Conservation (phyloP, 2,113 vertebrate genomes). For the Prunella himalayana region DNA sequence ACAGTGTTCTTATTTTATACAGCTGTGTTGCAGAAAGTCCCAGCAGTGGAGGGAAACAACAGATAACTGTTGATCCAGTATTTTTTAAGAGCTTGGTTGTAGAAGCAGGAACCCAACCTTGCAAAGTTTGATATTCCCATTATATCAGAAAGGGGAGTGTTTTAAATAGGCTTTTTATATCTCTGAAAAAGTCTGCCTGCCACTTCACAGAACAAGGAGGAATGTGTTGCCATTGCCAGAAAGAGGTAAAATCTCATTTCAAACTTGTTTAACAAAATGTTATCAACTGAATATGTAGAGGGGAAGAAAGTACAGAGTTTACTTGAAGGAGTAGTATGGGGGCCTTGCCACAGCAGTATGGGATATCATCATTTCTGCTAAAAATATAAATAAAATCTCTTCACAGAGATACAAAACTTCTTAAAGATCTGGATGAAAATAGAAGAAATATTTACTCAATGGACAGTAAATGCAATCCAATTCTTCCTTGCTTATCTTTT, state of each 20-base stretch:
- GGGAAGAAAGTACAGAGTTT: neutral
- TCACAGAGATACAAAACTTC: neutral
- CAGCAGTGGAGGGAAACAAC: neutral
- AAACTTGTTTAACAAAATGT: neutral
- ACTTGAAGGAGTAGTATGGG: neutral
- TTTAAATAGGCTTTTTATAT: neutral
- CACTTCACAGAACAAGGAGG: neutral
- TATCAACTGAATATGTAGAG: neutral
- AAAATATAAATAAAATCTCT: neutral
- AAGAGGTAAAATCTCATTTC: neutral
- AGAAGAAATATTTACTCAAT: neutral
- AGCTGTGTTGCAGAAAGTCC: neutral
- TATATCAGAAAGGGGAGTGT: neutral
- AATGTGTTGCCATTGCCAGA: neutral
- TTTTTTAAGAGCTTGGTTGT: neutral
- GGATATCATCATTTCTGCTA: neutral
- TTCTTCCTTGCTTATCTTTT: neutral
- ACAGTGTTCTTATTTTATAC: neutral
- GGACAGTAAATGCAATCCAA: neutral
- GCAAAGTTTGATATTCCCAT: neutral
- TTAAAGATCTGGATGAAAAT: neutral
- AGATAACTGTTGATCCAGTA: neutral
- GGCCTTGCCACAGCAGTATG: neutral
- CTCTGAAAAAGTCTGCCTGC: neutral
- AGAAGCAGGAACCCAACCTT: neutral